These are phyloP conservation scores for Lepilemur ruficaudatus DNA, from an alignment of 2,797 vertebrate genomes.

Conservation along the genomic window DNA sequence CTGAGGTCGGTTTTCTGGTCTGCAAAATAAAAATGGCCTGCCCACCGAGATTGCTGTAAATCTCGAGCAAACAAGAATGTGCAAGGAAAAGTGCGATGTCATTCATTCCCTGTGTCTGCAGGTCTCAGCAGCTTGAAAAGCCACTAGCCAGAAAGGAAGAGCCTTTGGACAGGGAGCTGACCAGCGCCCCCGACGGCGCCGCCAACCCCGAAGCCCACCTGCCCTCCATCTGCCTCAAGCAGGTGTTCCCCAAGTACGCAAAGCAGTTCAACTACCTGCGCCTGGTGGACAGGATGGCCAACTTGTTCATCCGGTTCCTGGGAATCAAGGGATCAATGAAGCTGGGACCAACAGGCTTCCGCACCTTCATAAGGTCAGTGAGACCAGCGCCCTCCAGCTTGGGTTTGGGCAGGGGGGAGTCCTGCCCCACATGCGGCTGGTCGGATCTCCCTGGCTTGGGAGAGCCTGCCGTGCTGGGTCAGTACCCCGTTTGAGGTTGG, in stretches of 20 bases:
- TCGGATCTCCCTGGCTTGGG: background rate
- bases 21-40: background rate
- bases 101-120: conserved; percentile 60
- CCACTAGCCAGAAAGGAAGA: conserved; percentile 70
- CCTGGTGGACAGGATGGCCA: conserved; percentile 92
- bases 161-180: conserved; percentile 39
- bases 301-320: conserved; percentile 95
- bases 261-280: conserved; percentile 94
- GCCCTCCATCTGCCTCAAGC: conserved; percentile 94
- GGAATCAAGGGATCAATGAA: conserved; percentile 95
- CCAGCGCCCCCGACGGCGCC: background rate
- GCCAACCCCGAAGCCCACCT: conserved; percentile 67
- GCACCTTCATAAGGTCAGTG: conserved; percentile 94
- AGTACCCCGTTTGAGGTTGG: no score
- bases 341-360: conserved; percentile 94
- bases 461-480: background rate
- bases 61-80: background rate
- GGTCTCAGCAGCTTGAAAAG: conserved; percentile 73
- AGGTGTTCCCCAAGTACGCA: conserved; percentile 96
- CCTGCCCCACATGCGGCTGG: background rate
- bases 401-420: background rate
- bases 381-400: background rate
- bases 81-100: background rate
- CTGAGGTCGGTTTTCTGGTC: background rate
- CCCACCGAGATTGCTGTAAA: rapidly evolving